A percentile compares a stretch with the other conserved stretches of the same genome.
These are phyloP conservation scores for Varanus komodoensis DNA, from an alignment of 2,113 vertebrate genomes.

Conservation along the genomic window DNA sequence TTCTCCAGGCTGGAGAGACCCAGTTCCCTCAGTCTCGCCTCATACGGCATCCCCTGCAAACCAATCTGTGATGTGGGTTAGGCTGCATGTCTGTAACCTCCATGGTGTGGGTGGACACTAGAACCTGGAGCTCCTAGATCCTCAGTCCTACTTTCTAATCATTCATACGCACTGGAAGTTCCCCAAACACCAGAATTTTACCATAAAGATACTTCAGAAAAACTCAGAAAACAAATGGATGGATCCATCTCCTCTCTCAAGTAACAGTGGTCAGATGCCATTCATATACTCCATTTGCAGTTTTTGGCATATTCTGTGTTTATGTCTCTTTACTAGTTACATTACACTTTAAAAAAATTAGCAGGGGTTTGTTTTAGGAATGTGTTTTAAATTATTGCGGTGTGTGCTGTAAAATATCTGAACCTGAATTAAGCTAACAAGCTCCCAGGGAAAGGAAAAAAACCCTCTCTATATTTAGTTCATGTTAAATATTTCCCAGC, in stretches of 20 bases:
- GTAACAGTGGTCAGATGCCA: constrained; percentile 49
- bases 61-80: too few species aligned
- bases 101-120: too few species aligned
- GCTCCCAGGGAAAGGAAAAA: constrained; percentile 53
- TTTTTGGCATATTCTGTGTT: constrained; percentile 52
- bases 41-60: too few species aligned
- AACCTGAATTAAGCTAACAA: constrained; percentile 70
- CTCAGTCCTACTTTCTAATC: too few species aligned
- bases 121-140: too few species aligned
- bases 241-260: constrained; percentile 33
- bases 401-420: constrained; percentile 62
- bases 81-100: too few species aligned
- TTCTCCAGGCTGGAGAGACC: too few species aligned
- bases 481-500: constrained; percentile 12
- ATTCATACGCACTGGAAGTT: background rate
- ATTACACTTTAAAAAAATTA: constrained; percentile 53
- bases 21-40: too few species aligned
- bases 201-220: constrained; percentile 10
- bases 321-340: constrained; percentile 67
- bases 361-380: constrained; percentile 60
- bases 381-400: constrained; percentile 70
- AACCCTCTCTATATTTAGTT: constrained; percentile 1
- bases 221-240: constrained; percentile 49
- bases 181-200: constrained; percentile 43
- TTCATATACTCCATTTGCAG: constrained; percentile 37